Evolutionary conservation across 2,888 invertebrate species (phyloP).

Genomic region (Tiliacea citrago): DNA sequence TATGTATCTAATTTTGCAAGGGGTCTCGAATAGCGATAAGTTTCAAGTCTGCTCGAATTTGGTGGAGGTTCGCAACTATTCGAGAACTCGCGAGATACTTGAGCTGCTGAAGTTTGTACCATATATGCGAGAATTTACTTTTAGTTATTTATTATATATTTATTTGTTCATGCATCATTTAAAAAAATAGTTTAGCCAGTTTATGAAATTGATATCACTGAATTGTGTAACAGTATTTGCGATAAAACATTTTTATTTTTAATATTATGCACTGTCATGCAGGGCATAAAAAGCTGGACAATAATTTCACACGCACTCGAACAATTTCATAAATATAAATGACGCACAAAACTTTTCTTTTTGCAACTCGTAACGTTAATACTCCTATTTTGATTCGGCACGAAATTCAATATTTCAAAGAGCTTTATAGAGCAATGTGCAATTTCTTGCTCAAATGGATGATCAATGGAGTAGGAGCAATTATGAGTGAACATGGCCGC

Average conservation of each 20-base stretch:
- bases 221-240: neutral
- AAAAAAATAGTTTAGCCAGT: neutral
- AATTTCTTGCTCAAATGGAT: slow-evolving; percentile 55
- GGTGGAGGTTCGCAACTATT: slow-evolving; percentile 55
- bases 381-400: slow-evolving; percentile 14
- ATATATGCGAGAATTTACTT: neutral
- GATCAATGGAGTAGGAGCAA: slow-evolving; percentile 47
- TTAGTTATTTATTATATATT: neutral
- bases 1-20: slow-evolving; percentile 63
- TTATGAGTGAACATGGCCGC: slow-evolving; percentile 54
- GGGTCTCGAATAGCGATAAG: slow-evolving; percentile 59
- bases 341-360: slow-evolving; percentile 18
- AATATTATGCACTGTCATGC: neutral
- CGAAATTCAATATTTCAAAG: slow-evolving; percentile 39
- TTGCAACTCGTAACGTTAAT: slow-evolving; percentile 8
- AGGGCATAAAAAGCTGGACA: neutral
- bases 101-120: slow-evolving; percentile 38
- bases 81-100: slow-evolving; percentile 44
- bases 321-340: slow-evolving; percentile 12
- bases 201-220: neutral
- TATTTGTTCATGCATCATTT: neutral
- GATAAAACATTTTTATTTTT: neutral
- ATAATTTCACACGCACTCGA: neutral
- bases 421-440: slow-evolving; percentile 30
- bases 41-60: slow-evolving; percentile 53